phyloP scores from a whole-genome alignment of 2,113 vertebrate genomes.

The Apistogramma diplotaenia region DNA sequence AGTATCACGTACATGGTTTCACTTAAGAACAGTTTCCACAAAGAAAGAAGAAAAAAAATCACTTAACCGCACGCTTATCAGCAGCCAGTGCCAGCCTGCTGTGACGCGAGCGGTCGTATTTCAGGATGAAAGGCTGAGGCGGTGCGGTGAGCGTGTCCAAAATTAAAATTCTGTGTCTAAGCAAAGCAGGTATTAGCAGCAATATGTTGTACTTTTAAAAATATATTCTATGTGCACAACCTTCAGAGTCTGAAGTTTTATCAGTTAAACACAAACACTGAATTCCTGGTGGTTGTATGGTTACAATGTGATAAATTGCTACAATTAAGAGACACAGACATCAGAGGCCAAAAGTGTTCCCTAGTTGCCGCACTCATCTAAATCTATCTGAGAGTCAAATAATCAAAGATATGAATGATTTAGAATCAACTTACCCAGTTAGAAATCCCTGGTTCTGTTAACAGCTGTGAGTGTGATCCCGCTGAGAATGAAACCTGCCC shows the following conservation, averaged over 20 bases:
- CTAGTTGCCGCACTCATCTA: not conserved
- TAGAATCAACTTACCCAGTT: slow-evolving; percentile 37
- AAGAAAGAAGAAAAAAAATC: not conserved
- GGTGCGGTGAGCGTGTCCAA: not conserved
- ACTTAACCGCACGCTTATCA: not conserved
- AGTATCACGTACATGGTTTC: not conserved
- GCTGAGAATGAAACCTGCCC: slow-evolving; percentile 1
- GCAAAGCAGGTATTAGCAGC: not conserved
- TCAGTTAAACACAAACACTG: not conserved
- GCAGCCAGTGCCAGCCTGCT: not conserved
- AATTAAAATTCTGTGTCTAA: not conserved
- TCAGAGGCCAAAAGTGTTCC: not conserved
- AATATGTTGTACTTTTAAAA: not conserved
- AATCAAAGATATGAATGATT: not conserved
- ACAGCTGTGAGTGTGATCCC: not conserved
- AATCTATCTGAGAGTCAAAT: not conserved
- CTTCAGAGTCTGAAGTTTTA: not conserved
- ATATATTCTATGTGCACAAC: not conserved
- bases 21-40: not conserved
- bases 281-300: not conserved
- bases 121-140: slow-evolving; percentile 1
- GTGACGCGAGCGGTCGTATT: not conserved
- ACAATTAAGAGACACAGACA: not conserved
- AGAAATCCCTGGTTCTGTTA: not conserved
- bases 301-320: not conserved